phyloP scores from a whole-genome alignment of 2,113 vertebrate species.

The Clinocottus analis region DNA sequence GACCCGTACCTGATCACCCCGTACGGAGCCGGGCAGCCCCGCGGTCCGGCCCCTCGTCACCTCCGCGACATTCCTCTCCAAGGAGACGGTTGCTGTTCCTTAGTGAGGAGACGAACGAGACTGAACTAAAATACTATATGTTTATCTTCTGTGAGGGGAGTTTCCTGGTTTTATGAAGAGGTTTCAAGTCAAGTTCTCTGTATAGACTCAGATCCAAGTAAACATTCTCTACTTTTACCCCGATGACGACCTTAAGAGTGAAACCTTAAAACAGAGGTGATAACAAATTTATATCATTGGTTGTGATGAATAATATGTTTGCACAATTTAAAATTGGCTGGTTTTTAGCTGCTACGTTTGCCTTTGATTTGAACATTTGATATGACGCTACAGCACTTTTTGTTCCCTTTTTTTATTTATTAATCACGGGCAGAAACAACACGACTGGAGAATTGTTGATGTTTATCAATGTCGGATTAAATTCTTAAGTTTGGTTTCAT shows the following conservation, averaged over 20 bases:
- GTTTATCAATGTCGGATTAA: neutral
- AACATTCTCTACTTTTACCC: neutral
- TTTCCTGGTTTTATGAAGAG: neutral
- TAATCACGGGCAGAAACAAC: neutral
- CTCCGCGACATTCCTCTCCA: slow-evolving; percentile 47
- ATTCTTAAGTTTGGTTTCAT: neutral
- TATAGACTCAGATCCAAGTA: too few relatives aligned
- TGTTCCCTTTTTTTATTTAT: neutral
- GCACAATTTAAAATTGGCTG: neutral
- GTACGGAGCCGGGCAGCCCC: slow-evolving; percentile 42
- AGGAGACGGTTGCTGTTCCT: slow-evolving; percentile 19
- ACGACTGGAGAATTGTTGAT: neutral
- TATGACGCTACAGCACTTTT: neutral
- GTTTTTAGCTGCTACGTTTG: neutral
- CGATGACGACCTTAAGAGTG: neutral
- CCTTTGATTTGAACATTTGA: neutral
- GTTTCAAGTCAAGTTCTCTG: neutral
- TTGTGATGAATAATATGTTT: neutral
- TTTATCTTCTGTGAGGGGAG: neutral
- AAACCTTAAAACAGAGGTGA: neutral
- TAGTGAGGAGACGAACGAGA: neutral
- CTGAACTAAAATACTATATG: neutral
- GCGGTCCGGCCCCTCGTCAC: slow-evolving; percentile 1
- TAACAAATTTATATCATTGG: too few relatives aligned
- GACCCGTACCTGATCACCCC: slow-evolving; percentile 55